A percentile compares a stretch with the other conserved stretches of the same genome.
Evolutionary conservation across 92 coral and sea anemone species (phyloP).

Genomic region (Phymanthus crucifer): DNA sequence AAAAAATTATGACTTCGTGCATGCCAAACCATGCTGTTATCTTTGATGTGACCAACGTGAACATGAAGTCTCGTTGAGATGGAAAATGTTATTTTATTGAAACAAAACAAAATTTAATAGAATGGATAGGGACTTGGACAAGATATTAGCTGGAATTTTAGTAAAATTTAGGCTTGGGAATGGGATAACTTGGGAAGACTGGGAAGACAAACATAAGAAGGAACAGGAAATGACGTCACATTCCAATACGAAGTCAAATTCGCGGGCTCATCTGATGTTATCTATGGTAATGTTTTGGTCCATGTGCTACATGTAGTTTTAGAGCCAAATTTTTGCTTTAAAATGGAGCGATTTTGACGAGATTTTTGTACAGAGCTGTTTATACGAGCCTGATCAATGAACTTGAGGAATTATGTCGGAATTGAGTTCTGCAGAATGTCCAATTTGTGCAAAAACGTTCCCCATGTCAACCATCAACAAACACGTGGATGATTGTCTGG

Average conservation of each 20-base stretch:
- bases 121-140: too few relatives aligned
- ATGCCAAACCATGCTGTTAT: too few relatives aligned
- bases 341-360: not conserved
- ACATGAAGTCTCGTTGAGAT: too few relatives aligned
- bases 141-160: too few relatives aligned
- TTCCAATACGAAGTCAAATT: not conserved
- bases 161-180: too few relatives aligned
- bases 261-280: slow-evolving; percentile 47
- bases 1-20: too few relatives aligned
- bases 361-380: not conserved
- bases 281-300: slow-evolving; percentile 1
- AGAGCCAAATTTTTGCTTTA: not conserved
- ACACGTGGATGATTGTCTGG: slow-evolving; percentile 86
- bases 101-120: too few relatives aligned
- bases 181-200: too few relatives aligned
- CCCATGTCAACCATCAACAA: slow-evolving; percentile 52
- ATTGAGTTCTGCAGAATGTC: slow-evolving; percentile 62
- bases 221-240: slow-evolving; percentile 71
- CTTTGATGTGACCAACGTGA: too few relatives aligned
- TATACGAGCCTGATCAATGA: not conserved
- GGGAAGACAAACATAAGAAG: too few relatives aligned
- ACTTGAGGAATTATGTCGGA: slow-evolving; percentile 51
- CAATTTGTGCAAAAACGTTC: slow-evolving; percentile 74
- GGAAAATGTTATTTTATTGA: too few relatives aligned
- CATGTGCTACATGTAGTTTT: not conserved